phyloP scores from a whole-genome alignment of 2,888 invertebrate genomes.

The Archaeoteleia sp. region DNA sequence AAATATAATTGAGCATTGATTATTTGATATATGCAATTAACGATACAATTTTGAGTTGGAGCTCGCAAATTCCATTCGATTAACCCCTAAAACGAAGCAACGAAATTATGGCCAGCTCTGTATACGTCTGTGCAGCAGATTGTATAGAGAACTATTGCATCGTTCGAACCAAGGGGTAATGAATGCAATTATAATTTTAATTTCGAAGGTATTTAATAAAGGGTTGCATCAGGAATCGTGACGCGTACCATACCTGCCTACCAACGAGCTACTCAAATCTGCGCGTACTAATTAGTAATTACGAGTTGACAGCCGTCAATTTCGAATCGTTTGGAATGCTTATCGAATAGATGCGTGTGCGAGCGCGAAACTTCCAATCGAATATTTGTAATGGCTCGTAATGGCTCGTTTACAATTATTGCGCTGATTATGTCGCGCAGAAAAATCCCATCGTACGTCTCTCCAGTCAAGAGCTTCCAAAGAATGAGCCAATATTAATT shows the following conservation, averaged over 20 bases:
- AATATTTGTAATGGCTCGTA: conserved; percentile 37
- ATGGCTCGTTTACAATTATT: conserved; percentile 44
- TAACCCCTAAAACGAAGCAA: conserved; percentile 43
- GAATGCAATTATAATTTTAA: conserved; percentile 75
- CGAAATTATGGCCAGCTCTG: conserved; percentile 33
- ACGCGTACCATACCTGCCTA: conserved; percentile 50
- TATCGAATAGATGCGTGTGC: conserved; percentile 52
- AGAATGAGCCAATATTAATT: too few relatives aligned
- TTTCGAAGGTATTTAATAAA: conserved; percentile 75
- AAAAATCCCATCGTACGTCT: conserved; percentile 46
- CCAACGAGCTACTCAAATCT: conserved; percentile 51
- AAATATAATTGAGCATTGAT: conserved; percentile 26
- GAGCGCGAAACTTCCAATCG: conserved; percentile 32
- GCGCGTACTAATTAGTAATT: conserved; percentile 72
- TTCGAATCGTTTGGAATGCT: conserved; percentile 56
- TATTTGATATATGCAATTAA: conserved; percentile 39
- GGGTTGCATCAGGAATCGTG: conserved; percentile 65
- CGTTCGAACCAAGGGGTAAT: conserved; percentile 63
- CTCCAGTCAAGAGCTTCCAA: too few relatives aligned
- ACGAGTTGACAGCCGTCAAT: conserved; percentile 65
- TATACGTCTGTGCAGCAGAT: conserved; percentile 24
- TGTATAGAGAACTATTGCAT: conserved; percentile 59
- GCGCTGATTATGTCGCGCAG: conserved; percentile 24
- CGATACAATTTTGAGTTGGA: conserved; percentile 42
- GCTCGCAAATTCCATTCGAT: conserved; percentile 48